phyloP scores from a whole-genome alignment of 2,888 invertebrate genomes.

The Notodonta ziczac region DNA sequence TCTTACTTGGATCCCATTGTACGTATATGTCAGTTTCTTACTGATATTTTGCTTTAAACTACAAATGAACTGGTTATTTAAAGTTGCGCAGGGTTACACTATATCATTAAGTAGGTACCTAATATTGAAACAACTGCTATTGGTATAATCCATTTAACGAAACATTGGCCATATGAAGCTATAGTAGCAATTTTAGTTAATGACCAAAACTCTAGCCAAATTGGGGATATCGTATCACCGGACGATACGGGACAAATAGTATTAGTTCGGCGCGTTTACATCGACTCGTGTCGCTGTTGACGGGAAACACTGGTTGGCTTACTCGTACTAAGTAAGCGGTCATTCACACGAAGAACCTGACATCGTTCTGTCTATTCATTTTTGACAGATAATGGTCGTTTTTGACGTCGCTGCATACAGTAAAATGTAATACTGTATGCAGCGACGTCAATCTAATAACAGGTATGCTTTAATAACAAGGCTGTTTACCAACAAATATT shows the following conservation, averaged over 20 bases:
- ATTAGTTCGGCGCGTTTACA: constrained; percentile 27
- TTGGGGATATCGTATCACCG: constrained; percentile 25
- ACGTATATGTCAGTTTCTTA: not conserved
- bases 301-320: constrained; percentile 9
- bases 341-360: too few relatives aligned
- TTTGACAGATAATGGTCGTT: too few relatives aligned
- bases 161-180: constrained; percentile 30
- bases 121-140: constrained; percentile 27
- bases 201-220: constrained; percentile 40
- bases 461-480: not conserved
- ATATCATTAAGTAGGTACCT: not conserved
- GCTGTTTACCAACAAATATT: not conserved
- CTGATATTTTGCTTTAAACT: not conserved
- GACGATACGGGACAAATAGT: constrained; percentile 33
- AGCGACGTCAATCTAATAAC: too few relatives aligned
- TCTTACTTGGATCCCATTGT: too few relatives aligned
- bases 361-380: too few relatives aligned
- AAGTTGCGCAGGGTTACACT: not conserved
- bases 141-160: constrained; percentile 31
- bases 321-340: not conserved
- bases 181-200: constrained; percentile 38
- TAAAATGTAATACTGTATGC: too few relatives aligned
- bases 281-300: constrained; percentile 14
- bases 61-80: not conserved
- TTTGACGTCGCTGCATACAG: too few relatives aligned